Percentiles rank a stretch among this genome's conserved stretches.
These are phyloP conservation scores for Eilema griseolum DNA, from an alignment of 2,888 invertebrate species.

Conservation along the genomic window DNA sequence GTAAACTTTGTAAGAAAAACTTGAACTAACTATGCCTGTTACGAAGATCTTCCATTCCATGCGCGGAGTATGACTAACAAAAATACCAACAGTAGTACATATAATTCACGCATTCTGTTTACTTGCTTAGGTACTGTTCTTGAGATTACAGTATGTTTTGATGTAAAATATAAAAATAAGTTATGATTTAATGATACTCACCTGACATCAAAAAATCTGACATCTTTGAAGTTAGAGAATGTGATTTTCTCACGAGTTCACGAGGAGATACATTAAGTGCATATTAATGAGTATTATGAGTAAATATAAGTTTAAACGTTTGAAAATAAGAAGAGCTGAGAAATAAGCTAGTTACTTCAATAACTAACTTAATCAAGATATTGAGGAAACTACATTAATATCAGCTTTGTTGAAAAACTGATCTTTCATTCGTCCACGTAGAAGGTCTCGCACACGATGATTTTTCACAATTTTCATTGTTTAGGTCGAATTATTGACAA, in stretches of 20 bases:
- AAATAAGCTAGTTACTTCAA: neutral
- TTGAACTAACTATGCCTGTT: conserved; percentile 27
- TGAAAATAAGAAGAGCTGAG: neutral
- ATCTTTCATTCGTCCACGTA: neutral
- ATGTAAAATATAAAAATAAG: neutral
- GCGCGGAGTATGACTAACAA: neutral
- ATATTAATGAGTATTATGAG: conserved; percentile 4
- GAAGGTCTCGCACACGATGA: neutral
- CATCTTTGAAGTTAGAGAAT: conserved; percentile 3
- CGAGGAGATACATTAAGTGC: conserved; percentile 1
- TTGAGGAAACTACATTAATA: neutral
- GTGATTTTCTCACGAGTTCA: conserved; percentile 13
- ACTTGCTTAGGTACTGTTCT: neutral
- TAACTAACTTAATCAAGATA: neutral
- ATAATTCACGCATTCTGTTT: neutral
- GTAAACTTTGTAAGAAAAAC: conserved; percentile 17
- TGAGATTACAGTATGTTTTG: neutral
- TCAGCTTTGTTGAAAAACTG: neutral
- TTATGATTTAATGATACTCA: neutral
- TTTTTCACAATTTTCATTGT: neutral
- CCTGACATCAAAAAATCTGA: neutral
- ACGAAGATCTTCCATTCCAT: conserved; percentile 18
- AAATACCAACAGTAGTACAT: neutral
- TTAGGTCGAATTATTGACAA: neutral
- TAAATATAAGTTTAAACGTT: neutral